Evolutionary conservation across 2,113 vertebrate species (phyloP).

Genomic region (Trogon melanurus): DNA sequence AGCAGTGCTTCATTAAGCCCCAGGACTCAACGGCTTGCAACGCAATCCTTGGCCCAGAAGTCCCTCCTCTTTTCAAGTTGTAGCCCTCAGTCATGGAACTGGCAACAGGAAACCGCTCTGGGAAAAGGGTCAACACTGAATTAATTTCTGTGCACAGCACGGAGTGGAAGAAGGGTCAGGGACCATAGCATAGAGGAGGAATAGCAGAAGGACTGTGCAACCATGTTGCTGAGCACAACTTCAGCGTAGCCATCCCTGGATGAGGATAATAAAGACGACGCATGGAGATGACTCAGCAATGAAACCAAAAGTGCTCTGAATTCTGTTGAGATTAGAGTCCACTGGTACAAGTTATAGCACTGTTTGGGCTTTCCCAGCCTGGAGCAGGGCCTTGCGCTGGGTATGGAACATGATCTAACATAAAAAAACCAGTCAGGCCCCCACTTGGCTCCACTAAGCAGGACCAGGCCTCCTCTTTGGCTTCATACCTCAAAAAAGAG

Average conservation of each 20-base stretch:
- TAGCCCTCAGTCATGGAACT: not conserved
- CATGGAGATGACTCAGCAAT: not conserved
- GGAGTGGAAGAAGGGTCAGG: not conserved
- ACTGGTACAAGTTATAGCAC: not conserved
- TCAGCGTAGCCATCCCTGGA: not conserved
- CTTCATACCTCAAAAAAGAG: not conserved
- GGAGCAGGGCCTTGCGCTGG: not conserved
- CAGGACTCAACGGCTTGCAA: slow-evolving; percentile 59
- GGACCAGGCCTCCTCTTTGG: not conserved
- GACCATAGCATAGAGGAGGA: not conserved
- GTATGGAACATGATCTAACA: not conserved
- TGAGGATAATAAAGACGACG: not conserved
- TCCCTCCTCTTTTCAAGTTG: not conserved
- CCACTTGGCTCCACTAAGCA: not conserved
- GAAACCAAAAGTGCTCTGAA: not conserved
- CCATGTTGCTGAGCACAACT: not conserved
- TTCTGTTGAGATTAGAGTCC: not conserved
- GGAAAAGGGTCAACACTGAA: not conserved
- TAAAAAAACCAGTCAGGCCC: not conserved
- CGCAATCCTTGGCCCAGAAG: slow-evolving; percentile 33
- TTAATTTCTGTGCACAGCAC: not conserved
- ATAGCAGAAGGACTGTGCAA: fast-evolving
- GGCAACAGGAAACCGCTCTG: not conserved
- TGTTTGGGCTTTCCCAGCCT: not conserved
- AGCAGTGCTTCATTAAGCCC: slow-evolving; percentile 59